Evolutionary conservation across 2,113 vertebrate species (phyloP), one percentile per base, ranked within the genome.

Genomic region (Hyperoodon ampullatus): DNA sequence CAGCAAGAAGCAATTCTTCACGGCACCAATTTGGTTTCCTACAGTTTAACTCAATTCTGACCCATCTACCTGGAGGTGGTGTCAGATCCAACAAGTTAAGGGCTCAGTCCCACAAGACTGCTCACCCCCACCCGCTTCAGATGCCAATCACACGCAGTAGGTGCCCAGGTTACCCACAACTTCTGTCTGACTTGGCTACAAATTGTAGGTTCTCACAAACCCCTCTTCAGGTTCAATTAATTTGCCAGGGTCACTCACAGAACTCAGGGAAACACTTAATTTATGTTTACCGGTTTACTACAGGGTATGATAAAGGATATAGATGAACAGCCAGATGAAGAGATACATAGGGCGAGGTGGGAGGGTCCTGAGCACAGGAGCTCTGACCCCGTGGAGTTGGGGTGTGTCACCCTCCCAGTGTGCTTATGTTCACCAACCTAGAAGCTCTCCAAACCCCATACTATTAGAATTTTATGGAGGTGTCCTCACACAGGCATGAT

Each of bases 121-220:
- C 28, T 74, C 58, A 53, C 53, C 77, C 13, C 13, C 23, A n/a
- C 16, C 61, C 44, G 23, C 28, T 58, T 74, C 77, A 83, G 68
- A 44, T 83, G 35, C 21, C 44, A 83, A 13, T 83, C n/a, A 30
- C 58, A 89, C 28, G 30, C 44, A 82, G 39, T 35, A 66, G 58
- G 44, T 65, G 26, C 35, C 21, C 78, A 66, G 47, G 12, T 83
- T 35, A 75, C 44, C 60, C 68, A 75, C 28, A 58, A 66, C 33
- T 89, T 94, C 47, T 75, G 47, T 89, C 68, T 83, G 47, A 63
- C 21, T 83, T 89, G 35, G 77, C 11, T 89, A 66, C 93, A 89
- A 89, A 83, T 75, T 2, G 5, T 16, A 89, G 44, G 28, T 83
- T 65, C 47, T 35, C 58, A 65, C 24, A 10, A 83, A 5, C 15